phyloP scores from a whole-genome alignment of 2,888 invertebrate species.

The Hedya salicella region DNA sequence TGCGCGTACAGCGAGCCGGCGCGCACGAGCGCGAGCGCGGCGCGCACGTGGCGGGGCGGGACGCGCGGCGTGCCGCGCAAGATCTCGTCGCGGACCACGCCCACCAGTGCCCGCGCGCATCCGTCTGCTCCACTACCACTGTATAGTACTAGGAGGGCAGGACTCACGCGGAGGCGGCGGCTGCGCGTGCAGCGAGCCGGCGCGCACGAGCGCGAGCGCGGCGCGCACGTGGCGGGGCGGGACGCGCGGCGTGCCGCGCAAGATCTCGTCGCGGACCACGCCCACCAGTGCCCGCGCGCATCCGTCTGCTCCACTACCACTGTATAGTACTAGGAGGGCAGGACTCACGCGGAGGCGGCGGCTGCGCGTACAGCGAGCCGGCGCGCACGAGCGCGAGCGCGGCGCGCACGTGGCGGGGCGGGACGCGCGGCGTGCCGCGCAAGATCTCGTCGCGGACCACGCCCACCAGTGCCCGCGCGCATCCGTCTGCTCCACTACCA shows the following conservation, averaged over 20 bases:
- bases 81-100: too few relatives aligned
- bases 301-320: too few relatives aligned
- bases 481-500: too few relatives aligned
- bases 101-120: too few relatives aligned
- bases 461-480: too few relatives aligned
- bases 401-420: constrained; percentile 87
- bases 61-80: constrained; percentile 90
- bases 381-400: constrained; percentile 85
- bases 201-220: constrained; percentile 83
- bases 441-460: too few relatives aligned
- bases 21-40: constrained; percentile 83
- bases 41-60: constrained; percentile 88
- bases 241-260: constrained; percentile 90
- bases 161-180: constrained; percentile 66
- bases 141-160: not conserved
- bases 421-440: constrained; percentile 91
- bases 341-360: constrained; percentile 66
- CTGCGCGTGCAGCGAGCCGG: constrained; percentile 86
- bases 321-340: not conserved
- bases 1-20: constrained; percentile 86
- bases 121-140: too few relatives aligned
- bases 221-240: constrained; percentile 88
- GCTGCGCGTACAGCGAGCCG: constrained; percentile 84
- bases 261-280: too few relatives aligned
- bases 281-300: too few relatives aligned